Conservation (phyloP, 2,113 vertebrate species). For the Lamprologus ornatipinnis region DNA sequence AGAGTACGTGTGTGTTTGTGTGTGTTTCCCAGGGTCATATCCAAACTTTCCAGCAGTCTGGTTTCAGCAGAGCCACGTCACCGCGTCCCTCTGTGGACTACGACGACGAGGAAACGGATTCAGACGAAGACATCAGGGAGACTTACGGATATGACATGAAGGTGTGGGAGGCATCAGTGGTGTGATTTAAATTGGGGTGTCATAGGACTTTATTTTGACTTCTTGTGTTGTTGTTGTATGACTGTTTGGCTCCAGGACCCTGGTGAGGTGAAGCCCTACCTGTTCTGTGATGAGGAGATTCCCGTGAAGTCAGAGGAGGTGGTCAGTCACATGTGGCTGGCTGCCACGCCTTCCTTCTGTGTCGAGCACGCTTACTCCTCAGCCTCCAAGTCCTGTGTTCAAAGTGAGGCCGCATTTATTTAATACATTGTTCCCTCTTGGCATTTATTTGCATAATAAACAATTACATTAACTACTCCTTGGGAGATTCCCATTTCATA, state of each 20-base stretch:
- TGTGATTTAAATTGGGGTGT: neutral
- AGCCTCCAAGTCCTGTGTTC: slow-evolving; percentile 93
- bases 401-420: slow-evolving; percentile 73
- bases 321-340: slow-evolving; percentile 98
- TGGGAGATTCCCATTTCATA: neutral
- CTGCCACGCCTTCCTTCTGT: slow-evolving; percentile 87
- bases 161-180: slow-evolving; percentile 47
- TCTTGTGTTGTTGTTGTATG: neutral
- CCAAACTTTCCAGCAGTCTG: slow-evolving; percentile 93
- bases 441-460: neutral
- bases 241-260: slow-evolving; percentile 76
- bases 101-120: slow-evolving; percentile 97
- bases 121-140: slow-evolving; percentile 94
- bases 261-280: slow-evolving; percentile 92
- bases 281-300: slow-evolving; percentile 98
- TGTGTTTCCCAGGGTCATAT: slow-evolving; percentile 82
- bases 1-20: neutral
- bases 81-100: slow-evolving; percentile 88
- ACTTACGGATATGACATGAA: slow-evolving; percentile 93
- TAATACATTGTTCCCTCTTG: neutral
- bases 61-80: slow-evolving; percentile 88
- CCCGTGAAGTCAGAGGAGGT: slow-evolving; percentile 98
- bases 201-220: neutral
- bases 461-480: neutral
- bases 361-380: slow-evolving; percentile 96